These are phyloP conservation scores for Stramonita haemastoma DNA, from an alignment of 2,888 invertebrate species.

Conservation along the genomic window DNA sequence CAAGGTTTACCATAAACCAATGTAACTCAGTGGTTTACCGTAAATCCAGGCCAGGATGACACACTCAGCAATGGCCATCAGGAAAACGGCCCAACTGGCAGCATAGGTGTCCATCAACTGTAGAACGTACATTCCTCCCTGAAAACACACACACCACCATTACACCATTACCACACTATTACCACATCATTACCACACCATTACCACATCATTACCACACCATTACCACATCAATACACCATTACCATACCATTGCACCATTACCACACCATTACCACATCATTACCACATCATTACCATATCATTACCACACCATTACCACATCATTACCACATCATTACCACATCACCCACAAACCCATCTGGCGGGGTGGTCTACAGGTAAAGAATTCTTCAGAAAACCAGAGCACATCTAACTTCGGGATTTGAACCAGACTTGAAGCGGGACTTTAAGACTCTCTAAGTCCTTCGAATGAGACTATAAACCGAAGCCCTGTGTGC, in stretches of 20 bases:
- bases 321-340: too few species aligned
- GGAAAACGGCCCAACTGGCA: conserved; percentile 79
- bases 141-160: background rate
- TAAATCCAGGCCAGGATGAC: conserved; percentile 85
- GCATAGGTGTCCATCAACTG: conserved; percentile 75
- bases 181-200: background rate
- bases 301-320: background rate
- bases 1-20: too few species aligned
- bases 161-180: background rate
- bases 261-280: too few species aligned
- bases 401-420: too few species aligned
- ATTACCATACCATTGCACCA: background rate
- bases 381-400: too few species aligned
- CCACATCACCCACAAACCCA: too few species aligned
- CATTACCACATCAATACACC: background rate
- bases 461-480: too few species aligned
- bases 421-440: too few species aligned
- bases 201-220: background rate
- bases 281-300: background rate
- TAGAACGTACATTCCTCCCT: conserved; percentile 75
- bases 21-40: conserved; percentile 53
- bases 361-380: too few species aligned
- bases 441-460: too few species aligned
- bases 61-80: conserved; percentile 85
- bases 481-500: too few species aligned